Evolutionary conservation across 2,113 vertebrate genomes (phyloP), one percentile per base, ranked within the genome.

Genomic region (Genyomyrus donnyi): DNA sequence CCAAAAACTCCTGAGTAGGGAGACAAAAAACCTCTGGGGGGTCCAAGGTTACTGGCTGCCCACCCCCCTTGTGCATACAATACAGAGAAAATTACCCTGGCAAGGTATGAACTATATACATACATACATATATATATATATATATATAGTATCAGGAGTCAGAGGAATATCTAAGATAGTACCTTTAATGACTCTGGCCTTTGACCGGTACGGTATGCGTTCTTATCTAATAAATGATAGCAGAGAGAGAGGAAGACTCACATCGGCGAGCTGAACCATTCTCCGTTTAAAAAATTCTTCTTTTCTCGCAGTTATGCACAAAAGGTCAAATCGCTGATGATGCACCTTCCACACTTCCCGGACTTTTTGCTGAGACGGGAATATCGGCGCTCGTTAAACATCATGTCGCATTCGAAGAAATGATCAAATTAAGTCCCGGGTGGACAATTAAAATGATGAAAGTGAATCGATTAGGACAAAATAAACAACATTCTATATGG

Each of bases 31-130:
- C 58, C n/a, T 3, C 24, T 27, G 8, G 24, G 58, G 58, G 56
- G 7, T 1, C 58, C 58, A 66, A 27, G 24, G 24, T 27, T 1
- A n/a, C 21, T 58, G 56, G 56, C 56, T 21, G 21, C 21, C 56
- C 56, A 0, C 50, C 50, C 50, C 56, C 53, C 19, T 35, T 0
- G 5, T 3, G 53, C 53, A 21, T 24, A 58, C 5, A 24, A 58
- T 58, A 58, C 1, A 24, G 53, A 93, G 89, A 91, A 90, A 90
- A 90, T 27, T 53, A 89, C 48, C 86, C 35, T 15, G 83, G 50
- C 74, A 77, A 7, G 15, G 19, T 45, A 13, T 5, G 11, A 13
- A 77, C 35, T 35, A 6, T 24, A 58, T 58, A 58, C 19, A 6
- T 7, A 58, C 5, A 42, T 77, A 77, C 15, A 77, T 5, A 35